Evolutionary conservation across 2,797 vertebrate species (phyloP).

Genomic region (Thaleichthys pacificus): DNA sequence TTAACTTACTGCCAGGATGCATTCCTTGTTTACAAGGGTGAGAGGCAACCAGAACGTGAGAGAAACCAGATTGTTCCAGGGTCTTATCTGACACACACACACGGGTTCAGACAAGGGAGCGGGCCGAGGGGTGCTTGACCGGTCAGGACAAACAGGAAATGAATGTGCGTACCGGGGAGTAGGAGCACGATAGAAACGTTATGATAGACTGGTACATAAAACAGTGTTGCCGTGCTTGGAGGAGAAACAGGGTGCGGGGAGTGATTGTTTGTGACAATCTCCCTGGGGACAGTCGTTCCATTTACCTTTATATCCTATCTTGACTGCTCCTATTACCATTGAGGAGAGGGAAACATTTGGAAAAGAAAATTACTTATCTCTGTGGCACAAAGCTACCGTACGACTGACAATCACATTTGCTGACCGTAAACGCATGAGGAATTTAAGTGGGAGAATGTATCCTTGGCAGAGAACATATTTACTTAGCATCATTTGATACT

Average conservation of each 20-base stretch:
- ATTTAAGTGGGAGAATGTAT: constrained; percentile 28
- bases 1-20: constrained; percentile 44
- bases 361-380: constrained; percentile 89
- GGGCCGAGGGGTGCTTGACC: constrained; percentile 80
- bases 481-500: constrained; percentile 36
- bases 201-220: constrained; percentile 95
- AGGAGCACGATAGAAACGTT: constrained; percentile 82
- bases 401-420: constrained; percentile 74
- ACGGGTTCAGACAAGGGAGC: constrained; percentile 82
- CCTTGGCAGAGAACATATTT: constrained; percentile 53
- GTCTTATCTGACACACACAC: constrained; percentile 93
- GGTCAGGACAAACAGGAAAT: constrained; percentile 90
- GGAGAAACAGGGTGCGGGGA: constrained; percentile 92
- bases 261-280: constrained; percentile 97
- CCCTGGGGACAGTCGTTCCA: constrained; percentile 91
- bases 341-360: constrained; percentile 97
- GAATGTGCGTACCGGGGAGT: constrained; percentile 81
- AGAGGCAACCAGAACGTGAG: constrained; percentile 84
- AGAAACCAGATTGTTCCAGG: constrained; percentile 86
- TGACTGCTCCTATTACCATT: constrained; percentile 99
- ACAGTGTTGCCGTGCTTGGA: constrained; percentile 94
- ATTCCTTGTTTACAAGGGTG: constrained; percentile 88
- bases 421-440: constrained; percentile 59
- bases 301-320: constrained; percentile 99
- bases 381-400: constrained; percentile 59